Conservation (phyloP, 2,797 vertebrate genomes). For the Numenius phaeopus region DNA sequence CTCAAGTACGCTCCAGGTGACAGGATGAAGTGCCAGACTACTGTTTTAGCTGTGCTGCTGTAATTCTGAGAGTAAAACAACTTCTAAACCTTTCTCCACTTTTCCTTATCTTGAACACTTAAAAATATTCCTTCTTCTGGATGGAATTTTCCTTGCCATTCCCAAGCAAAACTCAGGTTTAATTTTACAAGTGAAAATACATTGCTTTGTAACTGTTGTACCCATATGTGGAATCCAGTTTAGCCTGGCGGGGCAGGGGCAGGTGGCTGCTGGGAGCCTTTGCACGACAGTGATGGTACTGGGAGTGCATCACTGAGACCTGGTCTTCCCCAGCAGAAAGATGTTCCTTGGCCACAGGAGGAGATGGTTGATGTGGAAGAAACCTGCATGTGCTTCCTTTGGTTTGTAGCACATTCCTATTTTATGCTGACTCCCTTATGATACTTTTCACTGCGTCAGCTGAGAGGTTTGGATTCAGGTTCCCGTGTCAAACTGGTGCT, state of each 20-base stretch:
- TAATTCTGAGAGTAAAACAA: background rate
- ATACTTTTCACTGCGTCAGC: background rate
- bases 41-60: background rate
- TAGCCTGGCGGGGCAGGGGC: background rate
- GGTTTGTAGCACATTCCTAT: fast-evolving
- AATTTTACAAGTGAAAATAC: background rate
- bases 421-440: background rate
- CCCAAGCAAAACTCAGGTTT: background rate
- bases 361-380: background rate
- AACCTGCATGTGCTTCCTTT: fast-evolving
- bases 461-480: background rate
- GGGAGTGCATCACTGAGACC: background rate
- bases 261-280: background rate
- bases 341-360: background rate
- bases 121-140: background rate
- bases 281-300: fast-evolving
- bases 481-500: background rate
- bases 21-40: background rate
- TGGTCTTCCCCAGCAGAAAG: background rate
- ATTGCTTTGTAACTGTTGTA: background rate
- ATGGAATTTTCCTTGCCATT: background rate
- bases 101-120: background rate
- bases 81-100: background rate
- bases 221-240: background rate
- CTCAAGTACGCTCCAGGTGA: background rate